Evolutionary conservation across 2,888 invertebrate species (phyloP).

Genomic region (Drosophila paranaensis): DNA sequence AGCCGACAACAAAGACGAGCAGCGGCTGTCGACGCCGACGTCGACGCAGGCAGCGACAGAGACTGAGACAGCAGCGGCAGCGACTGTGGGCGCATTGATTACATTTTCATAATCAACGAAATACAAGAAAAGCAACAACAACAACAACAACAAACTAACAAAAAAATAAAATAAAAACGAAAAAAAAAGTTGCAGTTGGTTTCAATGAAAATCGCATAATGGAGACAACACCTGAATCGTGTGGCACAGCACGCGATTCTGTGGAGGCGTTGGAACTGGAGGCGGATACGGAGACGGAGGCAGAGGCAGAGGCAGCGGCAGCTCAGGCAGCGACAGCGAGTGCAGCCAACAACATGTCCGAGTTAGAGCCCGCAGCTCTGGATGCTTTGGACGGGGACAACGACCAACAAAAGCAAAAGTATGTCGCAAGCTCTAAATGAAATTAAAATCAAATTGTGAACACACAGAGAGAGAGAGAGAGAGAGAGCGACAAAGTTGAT

Average conservation of each 20-base stretch:
- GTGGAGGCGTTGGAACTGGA: constrained; percentile 60
- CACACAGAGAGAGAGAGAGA: not conserved
- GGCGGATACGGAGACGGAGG: constrained; percentile 45
- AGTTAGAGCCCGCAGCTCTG: constrained; percentile 46
- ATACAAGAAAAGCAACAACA: constrained; percentile 20
- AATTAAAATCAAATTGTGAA: constrained; percentile 52
- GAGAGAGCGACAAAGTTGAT: not conserved
- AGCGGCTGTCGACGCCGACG: constrained; percentile 38
- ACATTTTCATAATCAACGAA: constrained; percentile 75
- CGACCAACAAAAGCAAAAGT: constrained; percentile 69
- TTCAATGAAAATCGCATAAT: constrained; percentile 78
- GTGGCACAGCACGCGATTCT: constrained; percentile 68
- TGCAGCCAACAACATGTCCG: constrained; percentile 36
- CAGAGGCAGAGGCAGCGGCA: constrained; percentile 22
- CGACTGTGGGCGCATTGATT: constrained; percentile 70
- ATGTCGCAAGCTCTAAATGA: constrained; percentile 60
- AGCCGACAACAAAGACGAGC: constrained; percentile 59
- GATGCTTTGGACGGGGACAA: constrained; percentile 35
- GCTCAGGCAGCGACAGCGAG: constrained; percentile 6
- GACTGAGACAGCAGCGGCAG: constrained; percentile 22
- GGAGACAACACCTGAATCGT: constrained; percentile 73
- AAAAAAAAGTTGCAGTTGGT: constrained; percentile 41
- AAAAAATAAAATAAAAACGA: constrained; percentile 12
- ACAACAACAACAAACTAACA: constrained; percentile 11
- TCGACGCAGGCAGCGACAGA: constrained; percentile 28